Evolutionary conservation across 2,113 vertebrate species (phyloP), one percentile per base, ranked within the genome.

Genomic region (Labrus mixtus): DNA sequence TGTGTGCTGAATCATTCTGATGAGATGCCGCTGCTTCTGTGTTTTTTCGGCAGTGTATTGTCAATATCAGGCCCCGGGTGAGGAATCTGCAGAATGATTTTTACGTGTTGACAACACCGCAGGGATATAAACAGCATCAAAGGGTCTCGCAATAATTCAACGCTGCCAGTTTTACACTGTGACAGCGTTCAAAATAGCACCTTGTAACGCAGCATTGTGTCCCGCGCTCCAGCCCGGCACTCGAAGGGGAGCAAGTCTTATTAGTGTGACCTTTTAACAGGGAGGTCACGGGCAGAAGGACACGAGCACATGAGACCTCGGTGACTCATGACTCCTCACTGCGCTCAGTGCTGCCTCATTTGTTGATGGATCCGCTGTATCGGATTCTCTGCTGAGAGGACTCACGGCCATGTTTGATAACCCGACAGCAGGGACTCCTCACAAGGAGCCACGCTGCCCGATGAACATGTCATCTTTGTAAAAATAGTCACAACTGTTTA

Each of bases 331-430:
- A 69, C 58, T 43, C 56, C 1, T 74, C 76, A 71, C 65, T 36
- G 73, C 60, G 55, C 41, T 91, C 95, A 91, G 85, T 94, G 95
- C 4, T 33, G 53, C 72, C 59, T 79, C 72, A 53, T 72, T 76
- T 81, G 77, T 92, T 96, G 83, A 96, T 94, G 75, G 96, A 95
- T 87, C 94, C 94, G 95, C 94, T 96, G 71, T 93, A 93, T 33
- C 95, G 95, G 87, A 96, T 96, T 91, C 95, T 95, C 93, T 90
- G 41, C 94, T 96, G 2, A 95, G 96, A 65, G 90, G 95, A 79
- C 95, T 93, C 25, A 56, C 8, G 0, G 55, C n/a, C 62, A 23
- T 76, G 46, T 80, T 68, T 73, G 39, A 87, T 22, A 33, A 57
- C 36, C 53, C 61, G 45, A 45, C 56, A 73, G 82, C 73, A 60